These are phyloP conservation scores for Eupithecia subumbrata DNA, from an alignment of 2,888 invertebrate genomes.

Conservation along the genomic window DNA sequence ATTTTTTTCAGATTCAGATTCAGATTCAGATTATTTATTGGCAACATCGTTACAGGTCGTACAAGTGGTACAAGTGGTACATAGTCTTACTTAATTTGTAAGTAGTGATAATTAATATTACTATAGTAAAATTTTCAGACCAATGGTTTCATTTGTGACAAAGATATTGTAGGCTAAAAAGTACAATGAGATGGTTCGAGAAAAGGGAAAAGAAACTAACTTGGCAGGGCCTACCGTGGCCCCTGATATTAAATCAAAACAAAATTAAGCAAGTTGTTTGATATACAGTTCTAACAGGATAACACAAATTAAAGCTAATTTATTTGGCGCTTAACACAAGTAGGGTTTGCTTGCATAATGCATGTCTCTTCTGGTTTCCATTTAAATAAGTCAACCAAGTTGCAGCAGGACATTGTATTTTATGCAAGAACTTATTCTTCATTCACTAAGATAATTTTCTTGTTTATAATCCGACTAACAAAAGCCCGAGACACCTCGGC, in stretches of 20 bases:
- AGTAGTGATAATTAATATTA: too few relatives aligned
- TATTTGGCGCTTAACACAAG: constrained; percentile 1
- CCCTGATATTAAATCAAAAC: neutral
- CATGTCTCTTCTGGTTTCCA: constrained; percentile 18
- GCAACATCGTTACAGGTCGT: too few relatives aligned
- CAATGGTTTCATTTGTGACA: too few relatives aligned
- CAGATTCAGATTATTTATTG: too few relatives aligned
- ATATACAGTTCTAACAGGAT: neutral
- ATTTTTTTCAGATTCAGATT: too few relatives aligned
- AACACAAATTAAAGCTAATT: neutral
- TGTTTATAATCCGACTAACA: constrained; percentile 10
- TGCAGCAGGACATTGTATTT: constrained; percentile 18
- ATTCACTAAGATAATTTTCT: neutral
- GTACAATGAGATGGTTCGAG: too few relatives aligned
- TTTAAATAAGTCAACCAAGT: constrained; percentile 21
- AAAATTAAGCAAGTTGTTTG: neutral
- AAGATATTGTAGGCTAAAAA: too few relatives aligned
- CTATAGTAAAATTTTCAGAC: too few relatives aligned
- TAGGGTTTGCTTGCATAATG: constrained; percentile 19
- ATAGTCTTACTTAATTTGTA: too few relatives aligned
- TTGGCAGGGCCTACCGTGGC: too few relatives aligned
- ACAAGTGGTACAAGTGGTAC: too few relatives aligned
- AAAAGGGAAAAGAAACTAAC: too few relatives aligned
- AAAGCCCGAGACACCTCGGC: neutral
- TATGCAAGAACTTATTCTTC: constrained; percentile 17